Conservation (phyloP, 2,113 vertebrate species). For the Tylochromis polylepis region DNA sequence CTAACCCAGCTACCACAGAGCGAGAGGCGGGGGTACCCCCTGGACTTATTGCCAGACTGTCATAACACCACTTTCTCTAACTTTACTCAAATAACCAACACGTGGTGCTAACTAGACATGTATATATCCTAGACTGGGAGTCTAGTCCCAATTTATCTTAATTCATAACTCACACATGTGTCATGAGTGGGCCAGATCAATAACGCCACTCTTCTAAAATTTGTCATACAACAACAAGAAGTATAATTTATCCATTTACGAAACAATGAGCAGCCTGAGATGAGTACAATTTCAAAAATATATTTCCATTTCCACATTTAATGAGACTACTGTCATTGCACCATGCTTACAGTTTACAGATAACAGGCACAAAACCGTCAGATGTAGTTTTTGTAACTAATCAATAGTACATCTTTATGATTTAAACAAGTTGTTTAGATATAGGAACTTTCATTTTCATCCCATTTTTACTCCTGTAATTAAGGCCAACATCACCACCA, state of each 20-base stretch:
- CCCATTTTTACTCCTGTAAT: neutral
- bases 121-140: neutral
- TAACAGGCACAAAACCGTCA: neutral
- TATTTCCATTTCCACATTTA: neutral
- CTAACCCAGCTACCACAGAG: neutral
- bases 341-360: neutral
- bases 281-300: neutral
- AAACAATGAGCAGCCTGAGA: neutral
- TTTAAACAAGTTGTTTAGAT: neutral
- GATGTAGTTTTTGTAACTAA: fast-evolving
- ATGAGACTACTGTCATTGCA: neutral
- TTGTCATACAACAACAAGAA: neutral
- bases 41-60: neutral
- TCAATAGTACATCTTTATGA: neutral
- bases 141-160: neutral
- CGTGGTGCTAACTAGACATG: neutral
- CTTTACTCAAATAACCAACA: neutral
- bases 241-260: neutral
- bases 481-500: neutral
- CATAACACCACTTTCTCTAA: fast-evolving
- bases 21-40: neutral
- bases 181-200: neutral
- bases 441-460: neutral
- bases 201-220: neutral
- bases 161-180: neutral